Evolutionary conservation across 1,140 invertebrate species (phyloP).

Genomic region (Forficula auricularia): DNA sequence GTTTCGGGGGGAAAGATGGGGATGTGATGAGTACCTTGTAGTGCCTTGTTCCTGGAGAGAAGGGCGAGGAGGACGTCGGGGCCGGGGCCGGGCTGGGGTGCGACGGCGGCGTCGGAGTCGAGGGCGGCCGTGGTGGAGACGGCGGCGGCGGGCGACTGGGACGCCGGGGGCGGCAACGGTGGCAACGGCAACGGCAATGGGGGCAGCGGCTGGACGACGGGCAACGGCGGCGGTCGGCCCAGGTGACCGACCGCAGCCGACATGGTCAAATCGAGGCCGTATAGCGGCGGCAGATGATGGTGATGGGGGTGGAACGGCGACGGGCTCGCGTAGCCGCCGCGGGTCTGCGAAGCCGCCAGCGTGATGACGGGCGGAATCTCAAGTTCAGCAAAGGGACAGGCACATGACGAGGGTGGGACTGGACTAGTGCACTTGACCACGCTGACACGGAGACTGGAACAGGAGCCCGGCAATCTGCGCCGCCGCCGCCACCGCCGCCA

Average conservation of each 20-base stretch:
- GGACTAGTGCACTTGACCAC: too few species aligned
- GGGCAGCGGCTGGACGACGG: slow-evolving; percentile 9
- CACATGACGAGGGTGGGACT: too few species aligned
- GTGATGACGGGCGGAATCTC: too few species aligned
- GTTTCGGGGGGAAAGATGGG: too few species aligned
- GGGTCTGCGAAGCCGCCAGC: too few species aligned
- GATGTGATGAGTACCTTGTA: slow-evolving; percentile 84
- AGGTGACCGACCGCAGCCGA: slow-evolving; percentile 22
- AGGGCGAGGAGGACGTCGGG: slow-evolving; percentile 68
- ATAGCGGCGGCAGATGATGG: too few species aligned
- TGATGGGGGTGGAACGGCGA: too few species aligned
- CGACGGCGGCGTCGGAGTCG: slow-evolving; percentile 22
- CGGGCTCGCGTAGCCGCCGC: too few species aligned
- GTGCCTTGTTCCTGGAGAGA: slow-evolving; percentile 65
- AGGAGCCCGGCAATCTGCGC: slow-evolving; percentile 23
- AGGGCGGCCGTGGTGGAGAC: slow-evolving; percentile 17
- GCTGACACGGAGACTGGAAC: too few species aligned
- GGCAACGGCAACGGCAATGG: slow-evolving; percentile 14
- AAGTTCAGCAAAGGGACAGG: too few species aligned
- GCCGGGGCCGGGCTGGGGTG: slow-evolving; percentile 32
- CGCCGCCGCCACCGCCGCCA: slow-evolving; percentile 17
- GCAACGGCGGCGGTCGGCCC: slow-evolving; percentile 13
- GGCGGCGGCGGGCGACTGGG: slow-evolving; percentile 15
- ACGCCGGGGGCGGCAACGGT: slow-evolving; percentile 18
- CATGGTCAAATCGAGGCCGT: slow-evolving; percentile 23